Conservation (phyloP, 1,140 invertebrate species). For the Ips nitidus region DNA sequence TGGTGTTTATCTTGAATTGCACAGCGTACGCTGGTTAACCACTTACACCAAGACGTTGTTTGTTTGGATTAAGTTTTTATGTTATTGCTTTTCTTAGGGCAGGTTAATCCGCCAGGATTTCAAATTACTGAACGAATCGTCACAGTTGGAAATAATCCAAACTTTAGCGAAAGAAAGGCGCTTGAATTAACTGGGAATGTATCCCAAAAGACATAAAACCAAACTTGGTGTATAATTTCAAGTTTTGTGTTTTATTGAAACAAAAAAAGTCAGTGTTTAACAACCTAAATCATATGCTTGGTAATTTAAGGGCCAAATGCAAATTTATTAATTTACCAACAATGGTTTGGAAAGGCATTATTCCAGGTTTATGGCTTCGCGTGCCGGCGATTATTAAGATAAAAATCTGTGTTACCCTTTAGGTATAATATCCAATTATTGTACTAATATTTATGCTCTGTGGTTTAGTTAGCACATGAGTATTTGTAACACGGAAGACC, state of each 20-base stretch:
- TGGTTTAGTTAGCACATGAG: background rate
- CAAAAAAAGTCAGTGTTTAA: no score
- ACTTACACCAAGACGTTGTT: background rate
- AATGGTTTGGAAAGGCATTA: background rate
- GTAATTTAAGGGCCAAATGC: background rate
- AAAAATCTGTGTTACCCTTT: constrained; percentile 4
- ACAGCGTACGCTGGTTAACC: background rate
- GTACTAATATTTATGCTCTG: constrained; percentile 1
- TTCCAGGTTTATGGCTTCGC: background rate
- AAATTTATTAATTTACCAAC: constrained; percentile 1
- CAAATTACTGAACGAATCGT: no score
- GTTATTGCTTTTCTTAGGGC: background rate
- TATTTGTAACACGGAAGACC: background rate
- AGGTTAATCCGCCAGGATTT: no score
- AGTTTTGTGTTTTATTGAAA: no score
- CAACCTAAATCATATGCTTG: no score
- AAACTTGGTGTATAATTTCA: no score
- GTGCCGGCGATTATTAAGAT: constrained; percentile 1
- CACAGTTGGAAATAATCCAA: no score
- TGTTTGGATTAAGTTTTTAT: background rate
- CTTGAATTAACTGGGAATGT: no score
- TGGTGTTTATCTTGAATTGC: constrained; percentile 10
- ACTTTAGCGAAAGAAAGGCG: no score
- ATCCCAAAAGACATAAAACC: no score
- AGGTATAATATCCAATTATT: constrained; percentile 3